Evolutionary conservation across 2,113 vertebrate genomes (phyloP).

Genomic region (Malurus alboscapulatus): DNA sequence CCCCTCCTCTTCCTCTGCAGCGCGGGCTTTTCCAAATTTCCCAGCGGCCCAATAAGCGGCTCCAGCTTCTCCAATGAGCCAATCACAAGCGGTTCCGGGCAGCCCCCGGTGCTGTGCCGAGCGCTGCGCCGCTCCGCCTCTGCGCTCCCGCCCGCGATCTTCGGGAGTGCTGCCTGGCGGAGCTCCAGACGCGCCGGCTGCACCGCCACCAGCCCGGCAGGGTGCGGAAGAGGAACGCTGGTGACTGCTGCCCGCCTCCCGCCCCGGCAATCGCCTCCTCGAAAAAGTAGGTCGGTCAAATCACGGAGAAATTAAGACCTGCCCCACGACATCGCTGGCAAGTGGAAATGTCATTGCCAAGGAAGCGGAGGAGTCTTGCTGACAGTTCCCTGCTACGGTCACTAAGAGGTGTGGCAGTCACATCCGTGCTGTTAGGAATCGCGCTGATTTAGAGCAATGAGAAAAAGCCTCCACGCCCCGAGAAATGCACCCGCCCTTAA

Average conservation of each 20-base stretch:
- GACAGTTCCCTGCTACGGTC: neutral
- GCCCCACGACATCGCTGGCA: neutral
- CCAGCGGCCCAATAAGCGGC: neutral
- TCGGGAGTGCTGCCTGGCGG: fast-evolving
- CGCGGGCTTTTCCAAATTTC: slow-evolving; percentile 34
- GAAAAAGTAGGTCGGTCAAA: neutral
- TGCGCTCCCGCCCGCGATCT: fast-evolving
- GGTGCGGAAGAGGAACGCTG: neutral
- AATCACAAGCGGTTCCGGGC: fast-evolving
- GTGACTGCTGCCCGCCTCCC: fast-evolving
- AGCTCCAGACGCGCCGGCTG: neutral
- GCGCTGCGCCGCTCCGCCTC: neutral
- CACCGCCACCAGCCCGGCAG: neutral
- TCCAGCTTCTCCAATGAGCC: fast-evolving
- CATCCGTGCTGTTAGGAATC: neutral
- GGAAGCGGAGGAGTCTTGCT: neutral
- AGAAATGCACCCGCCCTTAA: neutral
- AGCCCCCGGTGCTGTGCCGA: fast-evolving
- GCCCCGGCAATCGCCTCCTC: neutral
- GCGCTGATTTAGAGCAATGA: neutral
- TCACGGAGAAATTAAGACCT: neutral
- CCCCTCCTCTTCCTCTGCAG: neutral
- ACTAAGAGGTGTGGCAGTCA: neutral
- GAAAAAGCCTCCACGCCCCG: neutral
- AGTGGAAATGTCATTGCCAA: neutral